phyloP scores from a whole-genome alignment of 2,113 vertebrate species.

The Candoia aspera region DNA sequence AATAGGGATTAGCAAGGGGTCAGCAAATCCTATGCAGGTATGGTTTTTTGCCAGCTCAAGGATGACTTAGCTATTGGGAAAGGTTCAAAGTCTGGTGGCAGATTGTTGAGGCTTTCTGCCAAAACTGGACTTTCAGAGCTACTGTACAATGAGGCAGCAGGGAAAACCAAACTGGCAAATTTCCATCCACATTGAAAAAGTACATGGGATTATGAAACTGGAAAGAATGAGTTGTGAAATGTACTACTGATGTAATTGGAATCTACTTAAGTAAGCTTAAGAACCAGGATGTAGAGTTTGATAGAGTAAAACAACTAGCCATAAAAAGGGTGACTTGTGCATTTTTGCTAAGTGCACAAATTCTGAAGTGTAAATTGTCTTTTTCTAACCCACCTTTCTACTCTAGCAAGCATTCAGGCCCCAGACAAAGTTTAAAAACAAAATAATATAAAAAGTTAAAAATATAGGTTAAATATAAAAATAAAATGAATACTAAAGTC shows the following conservation, averaged over 20 bases:
- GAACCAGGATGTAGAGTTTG: background rate
- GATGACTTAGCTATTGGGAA: background rate
- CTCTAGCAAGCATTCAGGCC: background rate
- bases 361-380: background rate
- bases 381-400: background rate
- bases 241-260: background rate
- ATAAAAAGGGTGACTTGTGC: background rate
- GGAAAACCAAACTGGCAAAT: background rate
- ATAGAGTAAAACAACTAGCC: background rate
- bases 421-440: background rate
- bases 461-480: background rate
- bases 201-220: background rate
- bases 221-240: background rate
- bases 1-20: background rate
- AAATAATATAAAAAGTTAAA: background rate
- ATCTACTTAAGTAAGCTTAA: background rate
- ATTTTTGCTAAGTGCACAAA: background rate
- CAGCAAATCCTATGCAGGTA: background rate
- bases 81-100: background rate
- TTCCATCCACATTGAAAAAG: background rate
- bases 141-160: background rate
- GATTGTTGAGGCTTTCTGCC: background rate
- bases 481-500: background rate
- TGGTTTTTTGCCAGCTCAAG: background rate
- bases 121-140: background rate